Conservation (phyloP, 2,113 vertebrate genomes). For the Pimephales promelas region DNA sequence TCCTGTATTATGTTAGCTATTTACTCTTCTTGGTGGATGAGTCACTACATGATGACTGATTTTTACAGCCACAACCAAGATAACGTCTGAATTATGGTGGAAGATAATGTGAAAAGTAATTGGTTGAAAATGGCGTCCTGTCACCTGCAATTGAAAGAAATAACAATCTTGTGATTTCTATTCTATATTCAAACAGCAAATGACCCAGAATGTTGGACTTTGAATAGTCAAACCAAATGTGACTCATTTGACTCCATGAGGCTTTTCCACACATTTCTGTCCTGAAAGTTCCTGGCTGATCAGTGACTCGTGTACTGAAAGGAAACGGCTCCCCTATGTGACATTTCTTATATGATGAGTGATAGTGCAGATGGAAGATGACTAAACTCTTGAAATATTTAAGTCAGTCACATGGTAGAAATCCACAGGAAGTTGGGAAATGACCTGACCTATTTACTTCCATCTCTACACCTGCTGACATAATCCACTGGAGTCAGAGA, state of each 20-base stretch:
- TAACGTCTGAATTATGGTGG: background rate
- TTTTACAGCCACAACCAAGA: background rate
- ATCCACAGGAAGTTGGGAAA: slow-evolving; percentile 21
- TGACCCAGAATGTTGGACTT: background rate
- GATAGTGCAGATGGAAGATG: slow-evolving; percentile 24
- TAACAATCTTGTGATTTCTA: background rate
- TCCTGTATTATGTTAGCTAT: background rate
- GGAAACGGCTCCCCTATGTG: background rate
- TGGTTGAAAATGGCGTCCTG: background rate
- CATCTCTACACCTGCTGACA: slow-evolving; percentile 9
- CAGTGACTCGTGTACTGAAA: background rate
- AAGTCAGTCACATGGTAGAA: background rate
- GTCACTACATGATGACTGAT: slow-evolving; percentile 4
- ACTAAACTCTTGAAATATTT: slow-evolving; percentile 35
- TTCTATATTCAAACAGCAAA: background rate
- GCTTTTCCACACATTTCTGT: slow-evolving; percentile 15
- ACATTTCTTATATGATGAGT: slow-evolving; percentile 1
- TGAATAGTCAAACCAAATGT: background rate
- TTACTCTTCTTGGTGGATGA: background rate
- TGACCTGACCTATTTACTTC: slow-evolving; percentile 11
- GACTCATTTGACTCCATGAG: background rate
- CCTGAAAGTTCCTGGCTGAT: background rate
- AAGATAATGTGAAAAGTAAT: background rate
- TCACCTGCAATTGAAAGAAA: background rate
- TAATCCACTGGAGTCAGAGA: background rate